phyloP scores from a whole-genome alignment of 2,113 vertebrate genomes.

The Meles meles region DNA sequence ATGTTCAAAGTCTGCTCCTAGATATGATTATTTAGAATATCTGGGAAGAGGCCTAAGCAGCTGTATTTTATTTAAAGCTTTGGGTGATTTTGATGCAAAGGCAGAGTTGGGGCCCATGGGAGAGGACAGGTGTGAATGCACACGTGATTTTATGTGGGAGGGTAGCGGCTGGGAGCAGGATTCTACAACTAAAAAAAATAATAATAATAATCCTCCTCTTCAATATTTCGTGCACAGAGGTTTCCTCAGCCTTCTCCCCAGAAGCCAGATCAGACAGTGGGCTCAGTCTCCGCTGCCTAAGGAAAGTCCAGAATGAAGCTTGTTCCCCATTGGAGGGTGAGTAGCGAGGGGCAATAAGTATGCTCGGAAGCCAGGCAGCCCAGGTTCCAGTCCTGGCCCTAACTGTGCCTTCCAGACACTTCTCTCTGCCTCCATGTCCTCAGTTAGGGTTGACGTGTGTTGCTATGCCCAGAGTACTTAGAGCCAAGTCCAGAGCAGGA shows the following conservation, averaged over 20 bases:
- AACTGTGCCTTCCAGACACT: neutral
- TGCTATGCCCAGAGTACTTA: neutral
- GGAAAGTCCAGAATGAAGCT: neutral
- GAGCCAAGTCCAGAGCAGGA: neutral
- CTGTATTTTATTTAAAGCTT: neutral
- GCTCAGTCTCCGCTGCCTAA: neutral
- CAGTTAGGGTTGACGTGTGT: neutral
- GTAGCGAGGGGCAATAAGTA: neutral
- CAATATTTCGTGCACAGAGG: neutral
- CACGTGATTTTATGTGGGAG: neutral
- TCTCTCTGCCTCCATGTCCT: neutral
- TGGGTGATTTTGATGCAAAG: neutral
- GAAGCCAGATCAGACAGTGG: neutral
- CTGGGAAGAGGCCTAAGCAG: neutral
- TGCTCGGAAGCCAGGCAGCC: neutral
- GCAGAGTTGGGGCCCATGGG: neutral
- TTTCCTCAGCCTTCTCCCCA: neutral
- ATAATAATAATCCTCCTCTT: neutral
- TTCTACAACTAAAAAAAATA: neutral
- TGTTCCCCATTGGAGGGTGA: fast-evolving
- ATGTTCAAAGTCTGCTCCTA: neutral
- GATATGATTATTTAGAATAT: neutral
- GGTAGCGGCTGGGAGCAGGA: neutral
- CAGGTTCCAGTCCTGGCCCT: neutral
- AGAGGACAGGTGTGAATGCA: neutral